Evolutionary conservation across 2,888 invertebrate genomes (phyloP), one percentile per base, ranked within the genome.

Genomic region (Yponomeuta cagnagella): DNA sequence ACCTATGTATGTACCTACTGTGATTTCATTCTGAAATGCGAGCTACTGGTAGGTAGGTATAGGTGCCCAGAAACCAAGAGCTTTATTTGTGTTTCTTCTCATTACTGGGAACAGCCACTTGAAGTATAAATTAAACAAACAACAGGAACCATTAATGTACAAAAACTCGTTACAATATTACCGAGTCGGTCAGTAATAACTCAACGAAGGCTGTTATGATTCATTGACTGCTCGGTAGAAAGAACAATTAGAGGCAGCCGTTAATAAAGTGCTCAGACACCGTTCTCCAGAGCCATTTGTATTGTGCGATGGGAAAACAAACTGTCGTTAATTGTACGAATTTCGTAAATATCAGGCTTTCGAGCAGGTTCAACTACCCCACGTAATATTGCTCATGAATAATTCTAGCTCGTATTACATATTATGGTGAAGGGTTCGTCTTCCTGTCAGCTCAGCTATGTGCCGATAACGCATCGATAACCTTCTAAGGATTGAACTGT

Each of bases 381-480:
- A 12, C 66, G 63, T 71, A 73, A 74, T 72, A 72, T 71, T 71
- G n/a, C 75, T 74, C 78, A 79, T 84, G 79, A 81, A 82, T 83
- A 79, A 82, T 84, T 79, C 76, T 70, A 71, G 72, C 76, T 75
- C 76, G 75, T 63, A 63, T 12, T 76, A 23, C 23, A 23, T 23
- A 23, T 77, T 77, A 76, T 76, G 77, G 77, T 73, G 76, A 75
- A 71, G 73, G 73, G 72, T 72, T 73, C 37, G 43, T 74, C 73
- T 75, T 75, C 71, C 74, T 63, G 70, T 74, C 72, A 72, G 71
- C 72, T 68, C 71, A 65, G 43, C 70, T 66, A 43, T 37, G 48
- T 67, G n/a, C n/a, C 12, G 37, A 67, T 67, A 67, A 67, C 67
- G 67, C n/a, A 67, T 65, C 65, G 10, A 65, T 65, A 33, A 64